Base-by-base conservation (phyloP, 2,888 invertebrate species). In the Eupithecia insigniata region DNA sequence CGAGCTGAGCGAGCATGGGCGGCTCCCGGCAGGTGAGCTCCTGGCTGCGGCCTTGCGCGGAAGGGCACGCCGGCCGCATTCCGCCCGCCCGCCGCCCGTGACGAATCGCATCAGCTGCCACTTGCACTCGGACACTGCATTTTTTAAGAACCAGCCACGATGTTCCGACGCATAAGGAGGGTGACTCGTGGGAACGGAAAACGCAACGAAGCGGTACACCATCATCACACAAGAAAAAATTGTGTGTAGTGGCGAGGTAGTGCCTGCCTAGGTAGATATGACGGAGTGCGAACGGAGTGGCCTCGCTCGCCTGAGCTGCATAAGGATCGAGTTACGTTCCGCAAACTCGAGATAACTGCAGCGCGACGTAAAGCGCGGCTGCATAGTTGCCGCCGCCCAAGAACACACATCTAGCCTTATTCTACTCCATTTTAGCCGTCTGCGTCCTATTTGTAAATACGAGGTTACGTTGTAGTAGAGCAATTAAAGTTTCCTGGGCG, bases 301-400 rank as follows among this genome's bases (percentile, higher is more conserved):
- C 91, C 92, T 92, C 90, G 91, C 87, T 86, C 86, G 88, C 90
- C 84, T 88, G 89, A 86, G 83, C 87, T 87, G 85, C 89, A 85
- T 84, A 87, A 85, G 84, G 90, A 91, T 93, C 91, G 88, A 85
- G 90, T 92, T 92, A 90, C 93, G 88, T 93, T 93, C 93, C 93
- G 93, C 92, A 93, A 92, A 90, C 87, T 89, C 89, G 84, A 92
- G 90, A 92, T 92, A 90, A 85, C 91, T 90, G 87, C 89, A 80
- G 83, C 83, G 84, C 82, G 82, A 80, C 82, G 83, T 80, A 82
- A 79, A 84, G 83, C 83, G 83, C 82, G 82, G 79, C 80, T 87
- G 86, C 90, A 88, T 89, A 89, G 86, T 87, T 87, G 84, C 84
- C 85, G 83, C 83, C 86, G 86, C 87, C 89, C 89, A 89, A 90